Evolutionary conservation across 1,140 invertebrate species (phyloP), one percentile per base, ranked within the genome.

Genomic region (Listronotus oregonensis): DNA sequence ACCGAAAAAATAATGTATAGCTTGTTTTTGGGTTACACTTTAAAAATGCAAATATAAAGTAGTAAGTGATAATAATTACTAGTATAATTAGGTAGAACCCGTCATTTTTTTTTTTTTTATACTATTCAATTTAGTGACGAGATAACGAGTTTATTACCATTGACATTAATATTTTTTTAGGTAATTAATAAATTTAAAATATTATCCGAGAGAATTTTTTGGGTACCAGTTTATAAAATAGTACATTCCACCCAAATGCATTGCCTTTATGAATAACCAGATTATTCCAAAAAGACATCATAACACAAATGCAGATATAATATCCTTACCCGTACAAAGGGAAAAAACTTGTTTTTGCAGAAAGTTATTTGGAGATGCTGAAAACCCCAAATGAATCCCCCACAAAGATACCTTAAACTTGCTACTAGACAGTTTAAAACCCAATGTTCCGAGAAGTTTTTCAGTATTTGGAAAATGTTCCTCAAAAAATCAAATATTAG

Each of bases 391-490:
- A 62, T 44, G 9, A 31, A 9, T 46, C n/a, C n/a, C 39, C 3
- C 15, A 54, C 11, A 49, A 39, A 4, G 50, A 62, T 11, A 44
- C 34, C 7, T 46, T 62, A 11, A 62, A 62, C 31, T 14, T 40
- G 31, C 27, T 62, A 12, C 32, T 62, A 39, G 60, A 62, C 17
- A 54, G 21, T 31, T 54, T 43, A 43, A 50, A 62, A 6, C 1
- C 50, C 2, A 18, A 15, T 17, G 12, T 62, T 8, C 34, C 60
- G 10, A 31, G 7, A 62, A 43, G 27, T 62, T 14, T 62, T 54
- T 46, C 44, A 54, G 32, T 44, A 54, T 44, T 40, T 62, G 31
- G 60, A 54, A 44, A n/a, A 12, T 52, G 18, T 62, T 52, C 8
- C 15, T 31, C 6, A 37, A 37, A 60, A n/a, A 1, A 17, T 17